phyloP scores from a whole-genome alignment of 1,140 invertebrate genomes.

The Eupristina koningsbergeri region DNA sequence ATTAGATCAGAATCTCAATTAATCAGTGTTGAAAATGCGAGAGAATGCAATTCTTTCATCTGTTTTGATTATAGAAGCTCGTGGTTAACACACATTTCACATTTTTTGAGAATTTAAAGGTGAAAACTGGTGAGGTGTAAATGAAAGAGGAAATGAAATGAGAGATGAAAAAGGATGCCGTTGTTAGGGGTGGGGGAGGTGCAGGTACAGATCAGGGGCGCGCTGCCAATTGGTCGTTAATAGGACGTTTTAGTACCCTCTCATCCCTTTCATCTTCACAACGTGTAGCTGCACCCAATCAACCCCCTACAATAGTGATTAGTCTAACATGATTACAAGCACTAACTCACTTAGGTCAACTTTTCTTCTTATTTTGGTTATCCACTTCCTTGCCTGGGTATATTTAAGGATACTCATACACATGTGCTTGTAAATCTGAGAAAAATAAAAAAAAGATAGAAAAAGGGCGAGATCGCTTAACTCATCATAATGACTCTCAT shows the following conservation, averaged over 20 bases:
- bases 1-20: neutral
- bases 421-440: constrained; percentile 37
- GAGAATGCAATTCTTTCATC: neutral
- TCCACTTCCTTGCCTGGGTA: neutral
- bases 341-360: constrained; percentile 59
- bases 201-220: neutral
- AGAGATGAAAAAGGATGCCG: constrained; percentile 10
- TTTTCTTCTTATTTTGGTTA: constrained; percentile 10
- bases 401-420: neutral
- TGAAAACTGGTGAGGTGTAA: neutral
- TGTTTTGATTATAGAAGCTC: neutral
- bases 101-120: too few relatives aligned
- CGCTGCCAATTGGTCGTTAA: constrained; percentile 57
- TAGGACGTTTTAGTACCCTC: constrained; percentile 60
- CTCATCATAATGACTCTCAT: constrained; percentile 58
- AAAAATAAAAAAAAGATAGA: constrained; percentile 49
- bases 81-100: neutral
- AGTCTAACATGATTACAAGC: constrained; percentile 66
- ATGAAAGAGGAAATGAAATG: neutral
- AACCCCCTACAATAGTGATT: constrained; percentile 61
- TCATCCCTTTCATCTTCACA: constrained; percentile 56
- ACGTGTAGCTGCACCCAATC: constrained; percentile 29
- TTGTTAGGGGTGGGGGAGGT: neutral
- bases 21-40: constrained; percentile 10
- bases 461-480: constrained; percentile 47